Conservation (phyloP, 2,113 vertebrate species). For the Lethenteron reissneri region DNA sequence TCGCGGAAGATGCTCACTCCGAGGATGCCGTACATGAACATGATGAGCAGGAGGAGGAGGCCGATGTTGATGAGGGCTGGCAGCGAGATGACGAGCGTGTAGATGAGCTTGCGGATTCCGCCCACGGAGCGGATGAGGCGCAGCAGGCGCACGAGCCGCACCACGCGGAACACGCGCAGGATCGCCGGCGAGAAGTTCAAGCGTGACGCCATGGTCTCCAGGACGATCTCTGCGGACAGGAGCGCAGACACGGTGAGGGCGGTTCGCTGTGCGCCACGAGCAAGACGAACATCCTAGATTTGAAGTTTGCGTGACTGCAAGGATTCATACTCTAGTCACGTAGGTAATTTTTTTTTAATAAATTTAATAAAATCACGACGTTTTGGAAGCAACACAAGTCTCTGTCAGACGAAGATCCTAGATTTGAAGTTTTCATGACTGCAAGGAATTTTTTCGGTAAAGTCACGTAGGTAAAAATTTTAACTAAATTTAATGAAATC, state of each 20-base stretch:
- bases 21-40: conserved; percentile 11
- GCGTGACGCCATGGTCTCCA: conserved; percentile 7
- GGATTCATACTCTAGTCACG: too few relatives aligned
- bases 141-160: conserved; percentile 7
- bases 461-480: too few relatives aligned
- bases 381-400: too few relatives aligned
- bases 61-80: conserved; percentile 11
- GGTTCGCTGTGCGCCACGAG: too few relatives aligned
- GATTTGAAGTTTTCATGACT: too few relatives aligned
- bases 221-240: conserved; percentile 7
- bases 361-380: too few relatives aligned
- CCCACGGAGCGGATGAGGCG: conserved; percentile 8
- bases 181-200: conserved; percentile 9
- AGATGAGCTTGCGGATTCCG: conserved; percentile 10
- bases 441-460: too few relatives aligned
- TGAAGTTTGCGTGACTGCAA: too few relatives aligned
- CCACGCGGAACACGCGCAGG: conserved; percentile 9
- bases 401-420: too few relatives aligned
- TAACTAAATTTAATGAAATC: too few relatives aligned
- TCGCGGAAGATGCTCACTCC: conserved; percentile 10
- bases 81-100: conserved; percentile 10
- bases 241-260: neutral
- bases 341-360: too few relatives aligned
- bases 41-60: conserved; percentile 8
- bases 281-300: too few relatives aligned